These are phyloP conservation scores for Hoplodrina ambigua DNA, from an alignment of 2,888 invertebrate genomes.

Conservation along the genomic window DNA sequence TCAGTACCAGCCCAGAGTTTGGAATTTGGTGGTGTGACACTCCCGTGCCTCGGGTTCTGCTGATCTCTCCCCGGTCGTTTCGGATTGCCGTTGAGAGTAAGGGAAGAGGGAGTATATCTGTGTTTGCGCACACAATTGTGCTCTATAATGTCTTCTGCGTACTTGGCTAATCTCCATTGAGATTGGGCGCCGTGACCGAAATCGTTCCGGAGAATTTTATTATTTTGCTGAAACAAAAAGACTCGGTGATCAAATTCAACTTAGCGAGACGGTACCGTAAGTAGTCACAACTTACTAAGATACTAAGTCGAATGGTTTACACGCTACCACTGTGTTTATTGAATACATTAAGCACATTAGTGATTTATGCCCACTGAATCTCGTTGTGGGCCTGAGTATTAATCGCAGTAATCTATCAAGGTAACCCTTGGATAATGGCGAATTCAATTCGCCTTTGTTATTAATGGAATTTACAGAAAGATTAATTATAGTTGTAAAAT, in stretches of 20 bases:
- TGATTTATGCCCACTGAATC: constrained; percentile 64
- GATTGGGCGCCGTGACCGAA: too few species aligned
- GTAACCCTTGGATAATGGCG: constrained; percentile 37
- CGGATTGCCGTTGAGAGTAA: too few species aligned
- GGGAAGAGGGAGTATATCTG: too few species aligned
- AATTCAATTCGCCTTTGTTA: constrained; percentile 23
- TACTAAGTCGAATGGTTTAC: constrained; percentile 53
- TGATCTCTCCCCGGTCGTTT: too few species aligned
- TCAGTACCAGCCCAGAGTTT: too few species aligned
- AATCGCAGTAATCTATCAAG: constrained; percentile 53
- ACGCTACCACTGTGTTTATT: constrained; percentile 64
- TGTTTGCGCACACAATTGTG: too few species aligned
- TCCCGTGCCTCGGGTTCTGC: too few species aligned
- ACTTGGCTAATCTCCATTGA: too few species aligned
- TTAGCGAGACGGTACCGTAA: constrained; percentile 29
- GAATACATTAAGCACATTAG: constrained; percentile 69
- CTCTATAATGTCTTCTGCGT: too few species aligned
- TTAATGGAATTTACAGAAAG: constrained; percentile 28
- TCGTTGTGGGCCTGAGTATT: constrained; percentile 51
- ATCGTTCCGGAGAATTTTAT: too few species aligned
- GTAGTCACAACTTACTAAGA: constrained; percentile 24
- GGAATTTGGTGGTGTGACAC: too few species aligned
- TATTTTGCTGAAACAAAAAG: constrained; percentile 1
- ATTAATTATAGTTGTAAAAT: constrained; percentile 35
- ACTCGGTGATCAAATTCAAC: constrained; percentile 26